Conservation (phyloP, 2,888 invertebrate genomes). For the Athalia rosae region DNA sequence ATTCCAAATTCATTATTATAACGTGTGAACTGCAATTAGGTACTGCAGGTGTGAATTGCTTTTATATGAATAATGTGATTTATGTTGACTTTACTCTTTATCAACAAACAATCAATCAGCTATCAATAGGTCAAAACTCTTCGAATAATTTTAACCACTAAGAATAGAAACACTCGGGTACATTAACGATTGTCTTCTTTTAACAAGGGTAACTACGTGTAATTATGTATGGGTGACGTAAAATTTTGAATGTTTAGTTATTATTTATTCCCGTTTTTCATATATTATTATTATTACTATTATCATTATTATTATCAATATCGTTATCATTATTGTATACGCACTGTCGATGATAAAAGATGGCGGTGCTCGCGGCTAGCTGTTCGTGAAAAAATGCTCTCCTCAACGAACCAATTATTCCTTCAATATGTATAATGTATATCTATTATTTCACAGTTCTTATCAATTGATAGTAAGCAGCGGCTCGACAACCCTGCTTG, state of each 20-base stretch:
- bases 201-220: slow-evolving; percentile 32
- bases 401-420: neutral
- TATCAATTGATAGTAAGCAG: slow-evolving; percentile 41
- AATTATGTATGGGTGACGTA: neutral
- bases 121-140: slow-evolving; percentile 6
- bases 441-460: neutral
- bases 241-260: neutral
- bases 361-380: slow-evolving; percentile 63
- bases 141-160: slow-evolving; percentile 15
- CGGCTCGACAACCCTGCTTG: slow-evolving; percentile 32
- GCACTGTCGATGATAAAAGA: slow-evolving; percentile 52
- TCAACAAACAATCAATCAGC: no score
- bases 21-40: no score
- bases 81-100: no score
- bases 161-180: slow-evolving; percentile 46
- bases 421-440: slow-evolving; percentile 1
- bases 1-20: no score
- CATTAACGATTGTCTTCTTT: slow-evolving; percentile 48
- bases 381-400: slow-evolving; percentile 45
- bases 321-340: slow-evolving; percentile 44
- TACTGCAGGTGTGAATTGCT: no score
- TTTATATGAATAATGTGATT: no score
- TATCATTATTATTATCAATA: neutral
- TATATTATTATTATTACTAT: slow-evolving; percentile 5
- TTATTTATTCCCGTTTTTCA: neutral